phyloP scores from a whole-genome alignment of 2,113 vertebrate genomes.

The Elanus axillaris region DNA sequence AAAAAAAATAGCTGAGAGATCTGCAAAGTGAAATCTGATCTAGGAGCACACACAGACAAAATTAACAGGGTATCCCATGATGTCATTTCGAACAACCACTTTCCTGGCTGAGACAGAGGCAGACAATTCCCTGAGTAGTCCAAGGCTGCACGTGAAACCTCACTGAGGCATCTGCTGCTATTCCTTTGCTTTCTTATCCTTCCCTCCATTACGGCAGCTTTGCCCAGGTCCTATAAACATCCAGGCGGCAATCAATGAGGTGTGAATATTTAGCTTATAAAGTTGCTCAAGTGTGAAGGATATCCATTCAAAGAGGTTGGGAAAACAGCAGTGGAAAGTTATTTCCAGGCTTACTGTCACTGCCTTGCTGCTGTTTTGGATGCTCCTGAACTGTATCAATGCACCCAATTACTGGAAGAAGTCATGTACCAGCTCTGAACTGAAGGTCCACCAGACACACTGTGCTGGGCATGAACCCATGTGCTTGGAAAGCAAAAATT shows the following conservation, averaged over 20 bases:
- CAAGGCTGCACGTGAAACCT: neutral
- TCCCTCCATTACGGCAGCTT: neutral
- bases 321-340: neutral
- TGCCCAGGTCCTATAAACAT: neutral
- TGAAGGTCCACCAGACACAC: neutral
- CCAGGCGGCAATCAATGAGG: neutral
- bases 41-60: neutral
- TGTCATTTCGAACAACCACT: neutral
- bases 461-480: neutral
- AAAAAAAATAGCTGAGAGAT: neutral
- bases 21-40: neutral
- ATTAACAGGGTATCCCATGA: neutral
- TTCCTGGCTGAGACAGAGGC: neutral
- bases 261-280: constrained; percentile 7
- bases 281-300: neutral
- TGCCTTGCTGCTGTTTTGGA: neutral
- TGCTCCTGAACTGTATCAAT: neutral
- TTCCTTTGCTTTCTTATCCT: neutral
- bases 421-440: neutral
- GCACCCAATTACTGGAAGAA: neutral
- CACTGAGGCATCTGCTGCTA: neutral
- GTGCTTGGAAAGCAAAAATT: neutral
- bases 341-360: neutral
- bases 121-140: neutral
- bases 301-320: neutral